Conservation (phyloP, 1,140 invertebrate species). For the Drosophila arawakana region DNA sequence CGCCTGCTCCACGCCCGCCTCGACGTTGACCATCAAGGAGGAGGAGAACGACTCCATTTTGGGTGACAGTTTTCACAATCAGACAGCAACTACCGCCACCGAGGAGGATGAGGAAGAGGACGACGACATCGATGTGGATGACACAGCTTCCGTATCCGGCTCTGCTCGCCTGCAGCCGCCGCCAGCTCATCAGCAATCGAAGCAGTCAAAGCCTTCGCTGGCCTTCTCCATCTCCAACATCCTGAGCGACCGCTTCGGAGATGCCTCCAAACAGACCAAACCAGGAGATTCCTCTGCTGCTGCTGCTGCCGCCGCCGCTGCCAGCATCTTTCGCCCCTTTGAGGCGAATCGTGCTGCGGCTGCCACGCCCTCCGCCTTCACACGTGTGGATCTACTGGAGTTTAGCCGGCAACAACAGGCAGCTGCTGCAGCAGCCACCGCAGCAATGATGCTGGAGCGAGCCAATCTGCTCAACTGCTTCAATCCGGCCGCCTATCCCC, state of each 20-base stretch:
- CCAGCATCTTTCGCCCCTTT: constrained; percentile 77
- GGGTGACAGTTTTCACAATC: constrained; percentile 79
- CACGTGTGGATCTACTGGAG: constrained; percentile 77
- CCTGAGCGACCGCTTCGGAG: constrained; percentile 82
- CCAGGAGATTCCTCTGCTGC: constrained; percentile 29
- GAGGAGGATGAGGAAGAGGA: constrained; percentile 71
- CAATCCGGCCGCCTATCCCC: constrained; percentile 81
- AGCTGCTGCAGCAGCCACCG: constrained; percentile 75
- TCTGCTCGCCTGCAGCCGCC: constrained; percentile 61
- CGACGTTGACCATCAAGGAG: constrained; percentile 80
- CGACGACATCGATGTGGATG: constrained; percentile 78
- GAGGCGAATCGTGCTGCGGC: constrained; percentile 64
- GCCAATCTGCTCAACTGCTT: constrained; percentile 83
- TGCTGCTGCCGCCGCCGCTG: constrained; percentile 35
- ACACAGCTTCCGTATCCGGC: constrained; percentile 36
- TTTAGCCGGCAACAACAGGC: constrained; percentile 80
- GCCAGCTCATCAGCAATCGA: constrained; percentile 74
- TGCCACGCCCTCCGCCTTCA: constrained; percentile 80
- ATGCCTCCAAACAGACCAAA: constrained; percentile 51
- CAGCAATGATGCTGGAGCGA: constrained; percentile 82
- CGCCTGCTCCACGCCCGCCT: constrained; percentile 75
- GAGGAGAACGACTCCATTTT: constrained; percentile 82
- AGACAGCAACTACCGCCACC: constrained; percentile 60
- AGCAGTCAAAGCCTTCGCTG: constrained; percentile 70
- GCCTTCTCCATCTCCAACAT: constrained; percentile 84